phyloP scores from a whole-genome alignment of 2,888 invertebrate species.

The Hirtodrosophila trivittata region DNA sequence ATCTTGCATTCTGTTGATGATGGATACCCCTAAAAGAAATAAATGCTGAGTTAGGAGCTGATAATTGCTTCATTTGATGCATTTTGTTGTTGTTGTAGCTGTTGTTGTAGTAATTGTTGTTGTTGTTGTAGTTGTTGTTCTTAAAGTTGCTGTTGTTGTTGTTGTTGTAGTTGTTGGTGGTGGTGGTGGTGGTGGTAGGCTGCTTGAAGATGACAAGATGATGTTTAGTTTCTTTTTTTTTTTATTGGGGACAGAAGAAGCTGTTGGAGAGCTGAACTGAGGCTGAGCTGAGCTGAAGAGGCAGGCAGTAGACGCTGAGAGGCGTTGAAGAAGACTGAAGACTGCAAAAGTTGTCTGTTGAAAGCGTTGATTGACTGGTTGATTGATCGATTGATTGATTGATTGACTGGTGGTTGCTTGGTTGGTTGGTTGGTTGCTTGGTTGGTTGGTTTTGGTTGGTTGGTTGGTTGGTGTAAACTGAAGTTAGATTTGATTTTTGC shows the following conservation, averaged over 20 bases:
- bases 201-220: constrained; percentile 56
- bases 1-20: too few species aligned
- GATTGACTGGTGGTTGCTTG: constrained; percentile 43
- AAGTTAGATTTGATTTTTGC: constrained; percentile 56
- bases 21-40: neutral
- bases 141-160: constrained; percentile 17
- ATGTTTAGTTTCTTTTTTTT: constrained; percentile 5
- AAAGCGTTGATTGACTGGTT: constrained; percentile 48
- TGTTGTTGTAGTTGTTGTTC: constrained; percentile 14
- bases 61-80: neutral
- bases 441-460: constrained; percentile 38
- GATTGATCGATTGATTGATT: constrained; percentile 52
- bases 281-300: constrained; percentile 30
- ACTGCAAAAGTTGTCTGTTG: constrained; percentile 45
- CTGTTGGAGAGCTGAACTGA: constrained; percentile 33
- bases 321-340: constrained; percentile 29
- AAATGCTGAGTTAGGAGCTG: too few species aligned
- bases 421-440: constrained; percentile 36
- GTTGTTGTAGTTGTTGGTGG: constrained; percentile 14
- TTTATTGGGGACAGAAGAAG: constrained; percentile 48
- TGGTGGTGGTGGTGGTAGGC: constrained; percentile 45
- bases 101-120: constrained; percentile 13
- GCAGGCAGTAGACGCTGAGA: constrained; percentile 26
- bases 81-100: constrained; percentile 1
- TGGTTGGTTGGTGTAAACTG: constrained; percentile 47